A percentile compares a stretch with the other conserved stretches of the same genome.
Conservation (phyloP, 1,140 invertebrate genomes). For the Hestina assimilis region DNA sequence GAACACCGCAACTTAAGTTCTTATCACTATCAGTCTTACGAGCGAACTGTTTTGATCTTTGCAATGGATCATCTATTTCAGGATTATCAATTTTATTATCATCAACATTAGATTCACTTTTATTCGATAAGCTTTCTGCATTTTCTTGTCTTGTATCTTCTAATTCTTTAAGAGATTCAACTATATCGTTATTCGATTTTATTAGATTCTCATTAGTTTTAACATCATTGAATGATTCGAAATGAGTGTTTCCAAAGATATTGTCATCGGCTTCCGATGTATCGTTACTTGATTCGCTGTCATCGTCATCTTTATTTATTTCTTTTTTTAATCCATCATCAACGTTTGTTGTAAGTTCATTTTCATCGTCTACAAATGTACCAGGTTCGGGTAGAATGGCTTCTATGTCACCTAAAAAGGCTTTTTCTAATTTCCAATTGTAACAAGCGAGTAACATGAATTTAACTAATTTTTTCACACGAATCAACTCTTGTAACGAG, state of each 20-base stretch:
- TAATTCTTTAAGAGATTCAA: slow-evolving; percentile 17
- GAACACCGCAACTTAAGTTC: slow-evolving; percentile 69
- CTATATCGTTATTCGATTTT: slow-evolving; percentile 7
- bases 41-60: slow-evolving; percentile 34
- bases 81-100: no score
- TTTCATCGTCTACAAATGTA: slow-evolving; percentile 48
- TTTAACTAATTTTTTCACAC: slow-evolving; percentile 89
- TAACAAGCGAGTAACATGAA: slow-evolving; percentile 93
- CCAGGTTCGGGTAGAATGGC: slow-evolving; percentile 81
- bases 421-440: slow-evolving; percentile 94
- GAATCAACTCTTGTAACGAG: slow-evolving; percentile 85
- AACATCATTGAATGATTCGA: not conserved
- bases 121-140: slow-evolving; percentile 1
- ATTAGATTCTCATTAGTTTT: slow-evolving; percentile 1
- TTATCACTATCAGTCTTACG: slow-evolving; percentile 66
- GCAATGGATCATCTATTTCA: slow-evolving; percentile 41
- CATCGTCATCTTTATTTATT: slow-evolving; percentile 13
- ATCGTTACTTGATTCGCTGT: slow-evolving; percentile 15
- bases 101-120: slow-evolving; percentile 1
- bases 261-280: slow-evolving; percentile 16
- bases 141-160: slow-evolving; percentile 10
- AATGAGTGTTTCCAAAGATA: slow-evolving; percentile 13
- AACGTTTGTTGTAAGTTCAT: slow-evolving; percentile 28
- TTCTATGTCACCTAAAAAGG: slow-evolving; percentile 92
- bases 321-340: slow-evolving; percentile 24